These are phyloP conservation scores for Hoplostethus mediterraneus DNA, from an alignment of 2,797 vertebrate species.

Conservation along the genomic window DNA sequence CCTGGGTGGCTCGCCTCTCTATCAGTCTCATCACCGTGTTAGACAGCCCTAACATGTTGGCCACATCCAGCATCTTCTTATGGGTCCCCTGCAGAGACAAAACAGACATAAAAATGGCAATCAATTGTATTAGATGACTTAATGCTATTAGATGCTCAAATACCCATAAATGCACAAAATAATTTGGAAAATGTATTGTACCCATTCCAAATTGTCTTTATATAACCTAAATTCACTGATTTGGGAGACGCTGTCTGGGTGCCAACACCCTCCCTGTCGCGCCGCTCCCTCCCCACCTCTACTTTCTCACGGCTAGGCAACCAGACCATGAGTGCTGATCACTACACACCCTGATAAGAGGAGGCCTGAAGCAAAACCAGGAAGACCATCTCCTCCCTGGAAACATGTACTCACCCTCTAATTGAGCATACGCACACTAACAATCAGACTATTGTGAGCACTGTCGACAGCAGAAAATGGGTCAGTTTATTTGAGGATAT, in stretches of 20 bases:
- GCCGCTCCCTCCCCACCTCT: conserved; percentile 33
- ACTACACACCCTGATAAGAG: conserved; percentile 85
- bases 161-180: background rate
- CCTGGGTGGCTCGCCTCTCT: conserved; percentile 95
- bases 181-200: conserved; percentile 11
- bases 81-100: conserved; percentile 90
- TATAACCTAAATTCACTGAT: conserved; percentile 47
- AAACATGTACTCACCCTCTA: conserved; percentile 71
- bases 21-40: conserved; percentile 98
- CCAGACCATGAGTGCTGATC: conserved; percentile 55
- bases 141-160: background rate
- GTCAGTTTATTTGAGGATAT: conserved; percentile 12
- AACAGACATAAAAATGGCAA: conserved; percentile 8
- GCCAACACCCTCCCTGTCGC: conserved; percentile 58
- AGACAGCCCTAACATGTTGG: conserved; percentile 96
- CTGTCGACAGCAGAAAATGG: conserved; percentile 31
- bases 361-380: conserved; percentile 72
- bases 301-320: conserved; percentile 76
- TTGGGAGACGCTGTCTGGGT: conserved; percentile 33
- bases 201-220: conserved; percentile 29
- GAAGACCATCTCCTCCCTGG: conserved; percentile 83
- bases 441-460: conserved; percentile 65
- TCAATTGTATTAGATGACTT: background rate
- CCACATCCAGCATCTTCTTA: conserved; percentile 98
- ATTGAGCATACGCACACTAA: conserved; percentile 36